Percentiles rank a stretch among this genome's conserved stretches.
Evolutionary conservation across 2,797 vertebrate species (phyloP).

Genomic region (Nyctalus aviator): DNA sequence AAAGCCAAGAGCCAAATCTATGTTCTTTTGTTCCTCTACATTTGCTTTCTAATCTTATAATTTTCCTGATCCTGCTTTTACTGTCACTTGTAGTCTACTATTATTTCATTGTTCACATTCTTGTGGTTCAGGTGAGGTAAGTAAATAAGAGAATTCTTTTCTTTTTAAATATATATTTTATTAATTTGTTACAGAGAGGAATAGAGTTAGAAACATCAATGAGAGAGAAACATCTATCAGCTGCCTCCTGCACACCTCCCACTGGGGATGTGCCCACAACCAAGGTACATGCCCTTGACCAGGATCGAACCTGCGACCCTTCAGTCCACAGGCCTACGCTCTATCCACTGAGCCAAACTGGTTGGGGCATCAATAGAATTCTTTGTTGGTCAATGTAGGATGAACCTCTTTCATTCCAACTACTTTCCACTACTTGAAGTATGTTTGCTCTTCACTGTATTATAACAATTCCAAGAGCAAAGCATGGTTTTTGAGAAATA

Average conservation of each 20-base stretch:
- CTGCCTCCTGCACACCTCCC: too few species aligned
- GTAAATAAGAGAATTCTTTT: constrained; percentile 17
- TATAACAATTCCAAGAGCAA: background rate
- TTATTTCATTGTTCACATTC: constrained; percentile 23
- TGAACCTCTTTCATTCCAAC: background rate
- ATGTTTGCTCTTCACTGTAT: background rate
- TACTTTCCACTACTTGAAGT: background rate
- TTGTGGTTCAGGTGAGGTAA: background rate
- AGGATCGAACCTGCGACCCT: too few species aligned
- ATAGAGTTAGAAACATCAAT: too few species aligned
- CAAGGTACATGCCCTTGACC: too few species aligned
- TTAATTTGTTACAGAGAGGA: too few species aligned
- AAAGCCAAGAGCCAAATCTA: constrained; percentile 20
- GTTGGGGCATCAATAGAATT: background rate
- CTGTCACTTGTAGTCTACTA: background rate
- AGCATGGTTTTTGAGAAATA: background rate
- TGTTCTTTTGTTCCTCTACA: background rate
- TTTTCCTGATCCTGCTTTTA: background rate
- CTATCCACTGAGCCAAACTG: too few species aligned
- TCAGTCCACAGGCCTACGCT: too few species aligned
- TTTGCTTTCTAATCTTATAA: constrained; percentile 22
- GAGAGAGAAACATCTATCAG: too few species aligned
- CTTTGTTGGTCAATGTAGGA: background rate
- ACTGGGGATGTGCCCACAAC: too few species aligned
- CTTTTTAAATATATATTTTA: too few species aligned